A percentile compares a stretch with the other conserved stretches of the same genome.
Evolutionary conservation across 2,113 vertebrate species (phyloP).

Genomic region (Spheniscus mendiculus): DNA sequence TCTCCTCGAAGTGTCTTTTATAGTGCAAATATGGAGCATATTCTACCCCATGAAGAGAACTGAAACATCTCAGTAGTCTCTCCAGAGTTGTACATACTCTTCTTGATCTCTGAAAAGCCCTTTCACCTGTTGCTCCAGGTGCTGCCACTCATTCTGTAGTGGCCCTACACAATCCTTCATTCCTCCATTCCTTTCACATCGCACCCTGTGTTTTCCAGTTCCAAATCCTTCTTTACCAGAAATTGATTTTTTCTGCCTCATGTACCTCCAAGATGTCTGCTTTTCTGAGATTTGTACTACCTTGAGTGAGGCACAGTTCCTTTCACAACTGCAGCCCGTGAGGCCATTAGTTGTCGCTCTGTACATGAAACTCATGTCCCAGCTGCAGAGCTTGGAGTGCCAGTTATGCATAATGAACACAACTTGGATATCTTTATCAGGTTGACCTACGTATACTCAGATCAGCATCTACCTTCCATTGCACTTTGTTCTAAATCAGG

Average conservation of each 20-base stretch:
- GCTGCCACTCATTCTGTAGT: background rate
- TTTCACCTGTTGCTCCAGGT: background rate
- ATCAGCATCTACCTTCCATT: background rate
- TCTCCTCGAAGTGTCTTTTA: background rate
- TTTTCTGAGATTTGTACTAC: background rate
- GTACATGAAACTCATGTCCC: background rate
- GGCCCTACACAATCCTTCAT: background rate
- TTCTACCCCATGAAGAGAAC: background rate
- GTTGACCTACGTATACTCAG: background rate
- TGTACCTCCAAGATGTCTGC: background rate
- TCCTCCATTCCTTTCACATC: background rate
- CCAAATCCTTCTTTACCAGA: background rate
- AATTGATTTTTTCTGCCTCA: background rate
- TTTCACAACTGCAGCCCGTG: background rate
- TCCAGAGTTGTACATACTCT: background rate
- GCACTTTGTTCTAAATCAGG: background rate
- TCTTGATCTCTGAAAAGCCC: background rate
- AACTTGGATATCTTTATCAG: background rate
- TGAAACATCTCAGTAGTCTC: background rate
- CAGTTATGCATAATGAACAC: background rate
- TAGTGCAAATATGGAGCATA: background rate
- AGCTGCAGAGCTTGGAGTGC: background rate
- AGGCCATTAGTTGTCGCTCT: background rate
- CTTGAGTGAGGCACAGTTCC: background rate
- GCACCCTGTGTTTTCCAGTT: background rate